phyloP scores from a whole-genome alignment of 1,140 invertebrate species.

The Hirudo medicinalis region DNA sequence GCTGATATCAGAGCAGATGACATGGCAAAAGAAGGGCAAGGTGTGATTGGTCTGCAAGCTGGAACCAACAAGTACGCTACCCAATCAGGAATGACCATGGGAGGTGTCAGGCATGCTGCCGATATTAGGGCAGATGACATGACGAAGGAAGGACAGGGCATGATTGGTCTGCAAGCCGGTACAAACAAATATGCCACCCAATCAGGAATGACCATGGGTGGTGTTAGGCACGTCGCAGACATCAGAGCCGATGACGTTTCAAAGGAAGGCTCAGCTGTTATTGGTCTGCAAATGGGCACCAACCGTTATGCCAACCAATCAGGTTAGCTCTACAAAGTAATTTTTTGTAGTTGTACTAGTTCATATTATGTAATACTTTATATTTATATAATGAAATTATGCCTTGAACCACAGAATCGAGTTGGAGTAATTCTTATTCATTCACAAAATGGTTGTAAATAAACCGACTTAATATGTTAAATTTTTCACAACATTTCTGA shows the following conservation, averaged over 20 bases:
- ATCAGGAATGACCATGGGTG: slow-evolving; percentile 72
- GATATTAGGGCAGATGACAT: slow-evolving; percentile 18
- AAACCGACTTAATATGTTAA: background rate
- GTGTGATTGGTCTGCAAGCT: slow-evolving; percentile 17
- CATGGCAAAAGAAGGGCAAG: slow-evolving; percentile 20
- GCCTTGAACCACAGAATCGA: too few relatives aligned
- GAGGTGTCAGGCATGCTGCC: slow-evolving; percentile 48
- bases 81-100: slow-evolving; percentile 56
- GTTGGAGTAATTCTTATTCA: too few relatives aligned
- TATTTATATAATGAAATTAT: too few relatives aligned
- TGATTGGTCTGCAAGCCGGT: slow-evolving; percentile 74
- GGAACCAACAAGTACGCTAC: slow-evolving; percentile 54
- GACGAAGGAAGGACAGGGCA: slow-evolving; percentile 49
- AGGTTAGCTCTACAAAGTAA: slow-evolving; percentile 20
- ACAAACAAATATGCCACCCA: slow-evolving; percentile 27
- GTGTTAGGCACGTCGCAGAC: slow-evolving; percentile 27
- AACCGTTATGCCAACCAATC: slow-evolving; percentile 56
- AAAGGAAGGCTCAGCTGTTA: slow-evolving; percentile 19
- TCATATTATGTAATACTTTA: too few relatives aligned
- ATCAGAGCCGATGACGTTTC: slow-evolving; percentile 26
- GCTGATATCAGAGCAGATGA: slow-evolving; percentile 26
- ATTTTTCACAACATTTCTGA: background rate
- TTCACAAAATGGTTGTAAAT: too few relatives aligned
- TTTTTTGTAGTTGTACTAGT: too few relatives aligned
- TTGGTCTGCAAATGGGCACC: slow-evolving; percentile 35